Base-by-base conservation (phyloP, 2,888 invertebrate genomes). In the Tryphoninae sp. region DNA sequence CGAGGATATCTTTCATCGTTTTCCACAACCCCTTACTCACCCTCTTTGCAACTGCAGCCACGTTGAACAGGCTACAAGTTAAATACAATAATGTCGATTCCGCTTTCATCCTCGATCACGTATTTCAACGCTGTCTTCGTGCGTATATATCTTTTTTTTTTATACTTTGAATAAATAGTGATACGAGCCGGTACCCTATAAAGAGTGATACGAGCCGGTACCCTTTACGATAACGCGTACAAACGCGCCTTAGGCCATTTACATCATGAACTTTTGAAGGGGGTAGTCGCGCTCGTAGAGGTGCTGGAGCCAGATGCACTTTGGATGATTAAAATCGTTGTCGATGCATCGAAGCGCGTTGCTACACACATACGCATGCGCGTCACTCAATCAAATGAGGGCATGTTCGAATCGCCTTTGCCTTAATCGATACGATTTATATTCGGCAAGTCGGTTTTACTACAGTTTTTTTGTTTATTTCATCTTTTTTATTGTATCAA, bases 301-400 rank as follows among this genome's bases (percentile, higher is more conserved):
- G 45, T 45, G 58, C 7, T 26, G n/a, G 58, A 71, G 40, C 40
- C 62, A 78, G 62, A 51, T 69, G 73, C 81, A 81, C 81, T 81
- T 73, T 64, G 58, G 73, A 78, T 81, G 81, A 81, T 81, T 81
- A 81, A 78, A 75, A 81, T 61, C 64, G 73, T 73, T 53, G 77
- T 53, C 69, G 69, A 77, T 59, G 65, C 64, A 22, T 59, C 19
- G 22, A 9, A 23, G 26, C 9, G 11, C 51, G 72, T 19, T 61
- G 61, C 65, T 62, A 58, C 59, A 68, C 0, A 11, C 45, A 45
- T 13, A 45, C 13, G 3, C 11, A 3, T 13, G 26, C 55, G 11
- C 16, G 45, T 64, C 42, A 45, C 59, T 49, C 59, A 64, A 65
- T 78, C 74, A 81, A 69, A 45, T 59, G 64, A 74, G 58, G 64